Evolutionary conservation across 2,888 invertebrate species (phyloP).

Genomic region (Salticus scenicus): DNA sequence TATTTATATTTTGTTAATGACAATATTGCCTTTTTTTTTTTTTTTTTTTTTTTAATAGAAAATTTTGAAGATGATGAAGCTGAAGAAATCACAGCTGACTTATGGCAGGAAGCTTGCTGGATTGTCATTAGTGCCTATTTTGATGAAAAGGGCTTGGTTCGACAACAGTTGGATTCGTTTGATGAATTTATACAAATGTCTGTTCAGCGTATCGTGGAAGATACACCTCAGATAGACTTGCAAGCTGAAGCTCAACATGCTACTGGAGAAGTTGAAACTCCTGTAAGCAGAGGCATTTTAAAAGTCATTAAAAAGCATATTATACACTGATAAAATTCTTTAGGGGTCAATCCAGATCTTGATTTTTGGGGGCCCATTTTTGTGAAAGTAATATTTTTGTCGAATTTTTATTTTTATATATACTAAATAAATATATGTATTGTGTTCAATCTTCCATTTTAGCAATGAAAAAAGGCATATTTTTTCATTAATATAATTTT

Average conservation of each 20-base stretch:
- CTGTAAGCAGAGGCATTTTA: slow-evolving; percentile 78
- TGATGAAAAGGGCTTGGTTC: slow-evolving; percentile 98
- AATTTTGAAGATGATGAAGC: slow-evolving; percentile 86
- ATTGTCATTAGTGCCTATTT: slow-evolving; percentile 99
- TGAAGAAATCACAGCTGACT: slow-evolving; percentile 96
- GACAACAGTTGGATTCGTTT: slow-evolving; percentile 99
- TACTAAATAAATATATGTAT: no score
- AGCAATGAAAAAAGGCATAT: no score
- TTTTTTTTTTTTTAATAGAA: slow-evolving; percentile 49
- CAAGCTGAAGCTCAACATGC: slow-evolving; percentile 98
- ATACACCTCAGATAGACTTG: slow-evolving; percentile 97
- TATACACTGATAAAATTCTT: no score
- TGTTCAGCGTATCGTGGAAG: slow-evolving; percentile 98
- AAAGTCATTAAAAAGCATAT: no score
- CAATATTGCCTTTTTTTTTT: no score
- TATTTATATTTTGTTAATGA: no score
- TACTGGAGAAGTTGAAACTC: slow-evolving; percentile 92
- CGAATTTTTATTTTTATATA: no score
- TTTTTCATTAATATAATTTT: no score
- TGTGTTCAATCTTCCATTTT: no score
- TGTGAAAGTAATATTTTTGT: no score
- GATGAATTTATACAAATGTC: slow-evolving; percentile 99
- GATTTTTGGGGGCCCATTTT: no score
- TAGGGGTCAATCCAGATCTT: no score
- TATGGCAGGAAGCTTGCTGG: slow-evolving; percentile 99